phyloP scores from a whole-genome alignment of 2,113 vertebrate species.

The Phylloscopus trochiloides region DNA sequence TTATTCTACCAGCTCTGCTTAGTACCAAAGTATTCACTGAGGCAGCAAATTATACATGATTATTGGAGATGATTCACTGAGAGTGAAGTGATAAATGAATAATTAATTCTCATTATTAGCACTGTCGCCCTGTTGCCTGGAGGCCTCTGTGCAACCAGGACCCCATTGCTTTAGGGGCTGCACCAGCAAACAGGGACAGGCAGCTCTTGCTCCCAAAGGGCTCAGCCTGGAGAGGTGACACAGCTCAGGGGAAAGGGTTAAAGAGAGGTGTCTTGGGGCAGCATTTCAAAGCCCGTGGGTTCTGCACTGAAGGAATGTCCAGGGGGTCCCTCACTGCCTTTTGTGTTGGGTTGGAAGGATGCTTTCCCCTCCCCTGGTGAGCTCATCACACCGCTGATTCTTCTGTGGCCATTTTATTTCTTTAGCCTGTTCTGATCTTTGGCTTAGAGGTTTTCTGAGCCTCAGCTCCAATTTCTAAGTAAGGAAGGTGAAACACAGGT shows the following conservation, averaged over 20 bases:
- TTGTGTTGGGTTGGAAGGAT: background rate
- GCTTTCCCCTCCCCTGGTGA: background rate
- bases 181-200: background rate
- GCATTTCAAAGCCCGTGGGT: background rate
- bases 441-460: background rate
- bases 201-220: background rate
- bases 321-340: background rate
- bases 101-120: background rate
- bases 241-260: fast-evolving
- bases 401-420: background rate
- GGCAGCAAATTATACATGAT: slow-evolving; percentile 20
- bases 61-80: background rate
- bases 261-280: background rate
- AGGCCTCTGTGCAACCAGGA: background rate
- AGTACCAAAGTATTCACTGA: background rate
- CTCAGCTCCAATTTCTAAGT: background rate
- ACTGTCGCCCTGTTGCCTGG: background rate
- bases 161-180: background rate
- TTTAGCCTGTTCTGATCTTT: background rate
- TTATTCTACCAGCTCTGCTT: background rate
- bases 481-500: background rate
- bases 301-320: background rate
- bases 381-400: background rate
- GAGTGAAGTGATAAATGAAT: background rate
- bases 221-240: background rate